These are phyloP conservation scores for Chiroxiphia lanceolata DNA, from an alignment of 2,797 vertebrate genomes.

Conservation along the genomic window DNA sequence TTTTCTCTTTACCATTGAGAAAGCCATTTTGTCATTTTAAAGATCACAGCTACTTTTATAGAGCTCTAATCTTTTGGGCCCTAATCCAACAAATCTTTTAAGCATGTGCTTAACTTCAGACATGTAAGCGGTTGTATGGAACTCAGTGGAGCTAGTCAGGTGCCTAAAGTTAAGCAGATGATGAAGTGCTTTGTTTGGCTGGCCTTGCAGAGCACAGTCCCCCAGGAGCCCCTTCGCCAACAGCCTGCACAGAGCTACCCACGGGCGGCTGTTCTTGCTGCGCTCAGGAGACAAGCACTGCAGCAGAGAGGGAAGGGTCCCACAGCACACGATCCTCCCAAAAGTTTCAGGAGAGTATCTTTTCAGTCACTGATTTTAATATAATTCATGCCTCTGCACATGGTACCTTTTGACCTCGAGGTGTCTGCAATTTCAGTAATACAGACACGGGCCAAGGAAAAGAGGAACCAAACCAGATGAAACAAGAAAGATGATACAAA, in stretches of 20 bases:
- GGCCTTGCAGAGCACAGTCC: background rate
- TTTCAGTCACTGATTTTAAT: background rate
- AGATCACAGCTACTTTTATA: slow-evolving; percentile 22
- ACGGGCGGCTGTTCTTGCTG: background rate
- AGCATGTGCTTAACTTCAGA: slow-evolving; percentile 56
- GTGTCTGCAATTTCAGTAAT: background rate
- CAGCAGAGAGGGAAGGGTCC: background rate
- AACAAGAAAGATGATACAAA: background rate
- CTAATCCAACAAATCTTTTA: slow-evolving; percentile 65
- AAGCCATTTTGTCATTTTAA: slow-evolving; percentile 50
- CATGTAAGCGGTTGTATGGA: slow-evolving; percentile 13
- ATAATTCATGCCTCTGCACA: background rate
- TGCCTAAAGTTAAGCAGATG: slow-evolving; percentile 66
- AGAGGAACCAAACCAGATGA: background rate
- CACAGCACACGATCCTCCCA: background rate
- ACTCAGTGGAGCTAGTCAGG: slow-evolving; percentile 45
- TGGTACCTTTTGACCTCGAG: background rate
- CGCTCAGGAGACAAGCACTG: accelerated
- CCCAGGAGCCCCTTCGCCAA: background rate
- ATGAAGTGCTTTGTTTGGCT: slow-evolving; percentile 68
- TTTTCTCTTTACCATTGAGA: slow-evolving; percentile 9
- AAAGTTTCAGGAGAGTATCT: background rate
- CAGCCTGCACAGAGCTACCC: background rate
- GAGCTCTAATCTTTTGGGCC: slow-evolving; percentile 41
- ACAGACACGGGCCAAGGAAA: background rate